phyloP scores from a whole-genome alignment of 2,888 invertebrate genomes.

The Stegophylla sp. region DNA sequence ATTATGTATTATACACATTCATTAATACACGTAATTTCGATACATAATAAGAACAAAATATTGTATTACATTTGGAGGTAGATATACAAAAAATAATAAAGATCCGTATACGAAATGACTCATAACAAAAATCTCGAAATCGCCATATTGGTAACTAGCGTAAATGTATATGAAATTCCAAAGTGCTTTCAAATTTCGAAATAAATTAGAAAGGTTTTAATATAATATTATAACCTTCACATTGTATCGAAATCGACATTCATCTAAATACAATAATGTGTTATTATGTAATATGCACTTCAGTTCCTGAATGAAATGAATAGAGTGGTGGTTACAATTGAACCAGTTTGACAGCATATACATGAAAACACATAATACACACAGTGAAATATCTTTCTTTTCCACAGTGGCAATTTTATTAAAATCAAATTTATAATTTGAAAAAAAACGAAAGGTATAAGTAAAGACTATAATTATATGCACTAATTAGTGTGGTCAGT shows the following conservation, averaged over 20 bases:
- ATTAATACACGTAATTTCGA: too few relatives aligned
- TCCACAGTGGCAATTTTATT: not conserved
- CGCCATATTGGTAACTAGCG: not conserved
- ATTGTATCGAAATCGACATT: not conserved
- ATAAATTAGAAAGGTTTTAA: conserved; percentile 36
- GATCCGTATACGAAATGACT: too few relatives aligned
- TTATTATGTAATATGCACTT: too few relatives aligned
- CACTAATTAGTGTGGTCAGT: too few relatives aligned
- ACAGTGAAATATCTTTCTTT: conserved; percentile 24
- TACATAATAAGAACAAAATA: too few relatives aligned
- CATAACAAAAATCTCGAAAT: not conserved
- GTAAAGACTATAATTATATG: too few relatives aligned
- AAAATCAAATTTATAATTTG: not conserved
- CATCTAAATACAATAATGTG: not conserved
- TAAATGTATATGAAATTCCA: not conserved
- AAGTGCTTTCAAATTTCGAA: conserved; percentile 38
- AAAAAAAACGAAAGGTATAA: too few relatives aligned
- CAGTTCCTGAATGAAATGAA: conserved; percentile 23
- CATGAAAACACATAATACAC: not conserved
- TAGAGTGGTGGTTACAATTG: conserved; percentile 10
- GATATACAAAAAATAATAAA: too few relatives aligned
- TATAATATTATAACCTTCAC: conserved; percentile 23
- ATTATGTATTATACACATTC: too few relatives aligned
- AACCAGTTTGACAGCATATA: conserved; percentile 47
- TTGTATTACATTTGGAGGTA: too few relatives aligned